These are phyloP conservation scores for Nemotelus nigrinus DNA, from an alignment of 2,888 invertebrate species.

Conservation along the genomic window DNA sequence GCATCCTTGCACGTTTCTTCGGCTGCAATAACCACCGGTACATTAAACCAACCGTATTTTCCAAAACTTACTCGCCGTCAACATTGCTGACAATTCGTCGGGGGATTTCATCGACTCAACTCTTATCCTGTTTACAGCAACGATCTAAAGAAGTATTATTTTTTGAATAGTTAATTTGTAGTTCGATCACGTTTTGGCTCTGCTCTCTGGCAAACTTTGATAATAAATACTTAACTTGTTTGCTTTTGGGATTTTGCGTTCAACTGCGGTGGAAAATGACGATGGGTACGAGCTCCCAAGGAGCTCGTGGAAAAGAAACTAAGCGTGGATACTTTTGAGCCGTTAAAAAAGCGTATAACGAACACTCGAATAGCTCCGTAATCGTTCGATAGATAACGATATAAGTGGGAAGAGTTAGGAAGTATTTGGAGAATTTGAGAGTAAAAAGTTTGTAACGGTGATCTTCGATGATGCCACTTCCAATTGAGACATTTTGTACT, in stretches of 20 bases:
- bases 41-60: background rate
- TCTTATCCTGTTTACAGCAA: background rate
- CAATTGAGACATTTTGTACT: background rate
- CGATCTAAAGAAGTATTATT: conserved; percentile 10
- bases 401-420: background rate
- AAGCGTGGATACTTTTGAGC: too few species aligned
- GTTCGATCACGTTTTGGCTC: conserved; percentile 27
- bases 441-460: conserved; percentile 14
- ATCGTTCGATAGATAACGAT: too few species aligned
- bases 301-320: too few species aligned
- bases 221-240: conserved; percentile 23
- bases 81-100: background rate
- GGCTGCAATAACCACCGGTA: background rate
- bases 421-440: background rate
- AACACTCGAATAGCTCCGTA: too few species aligned
- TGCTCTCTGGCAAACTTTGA: conserved; percentile 22
- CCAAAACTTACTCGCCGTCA: background rate
- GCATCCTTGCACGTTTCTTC: background rate
- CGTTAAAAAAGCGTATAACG: too few species aligned
- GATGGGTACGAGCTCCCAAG: too few species aligned
- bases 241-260: conserved; percentile 20
- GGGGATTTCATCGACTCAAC: background rate
- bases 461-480: conserved; percentile 17
- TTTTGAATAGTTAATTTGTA: conserved; percentile 25
- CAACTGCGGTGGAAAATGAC: background rate